Evolutionary conservation across 2,797 vertebrate species (phyloP).

Genomic region (Serranus cabrilla): DNA sequence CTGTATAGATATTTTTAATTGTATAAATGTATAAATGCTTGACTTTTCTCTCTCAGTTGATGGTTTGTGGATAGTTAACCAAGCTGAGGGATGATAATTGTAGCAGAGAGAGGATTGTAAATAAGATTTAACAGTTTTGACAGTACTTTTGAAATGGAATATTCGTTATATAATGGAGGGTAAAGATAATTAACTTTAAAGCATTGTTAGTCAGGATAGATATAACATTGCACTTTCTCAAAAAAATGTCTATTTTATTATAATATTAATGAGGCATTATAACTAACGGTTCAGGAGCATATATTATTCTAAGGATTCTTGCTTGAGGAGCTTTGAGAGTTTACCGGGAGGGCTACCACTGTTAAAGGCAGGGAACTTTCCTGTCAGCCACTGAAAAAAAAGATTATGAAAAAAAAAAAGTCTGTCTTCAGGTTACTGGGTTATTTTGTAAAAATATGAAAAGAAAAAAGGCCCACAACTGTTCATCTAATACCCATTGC

Average conservation of each 20-base stretch:
- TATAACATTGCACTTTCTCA: conserved; percentile 80
- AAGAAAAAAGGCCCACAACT: conserved; percentile 35
- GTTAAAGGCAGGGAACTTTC: conserved; percentile 57
- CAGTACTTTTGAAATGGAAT: conserved; percentile 57
- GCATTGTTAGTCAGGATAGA: conserved; percentile 63
- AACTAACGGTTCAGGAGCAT: conserved; percentile 61
- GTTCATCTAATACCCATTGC: conserved; percentile 40
- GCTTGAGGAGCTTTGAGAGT: conserved; percentile 51
- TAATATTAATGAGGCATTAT: conserved; percentile 77
- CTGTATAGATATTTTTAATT: conserved; percentile 82
- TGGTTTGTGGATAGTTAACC: conserved; percentile 54
- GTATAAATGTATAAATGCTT: conserved; percentile 80
- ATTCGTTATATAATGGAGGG: conserved; percentile 50
- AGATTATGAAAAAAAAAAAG: conserved; percentile 41
- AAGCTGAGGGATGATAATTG: conserved; percentile 46
- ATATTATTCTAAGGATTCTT: conserved; percentile 51
- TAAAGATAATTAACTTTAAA: conserved; percentile 60
- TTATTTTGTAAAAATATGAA: conserved; percentile 48
- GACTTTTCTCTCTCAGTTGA: conserved; percentile 59
- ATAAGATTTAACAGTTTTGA: conserved; percentile 73
- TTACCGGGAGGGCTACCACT: conserved; percentile 65
- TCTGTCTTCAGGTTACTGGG: conserved; percentile 67
- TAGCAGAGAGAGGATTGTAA: conserved; percentile 76
- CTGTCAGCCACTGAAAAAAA: conserved; percentile 19
- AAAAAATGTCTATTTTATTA: conserved; percentile 81